These are phyloP conservation scores for Timandra comae DNA, from an alignment of 2,888 invertebrate genomes.

Conservation along the genomic window DNA sequence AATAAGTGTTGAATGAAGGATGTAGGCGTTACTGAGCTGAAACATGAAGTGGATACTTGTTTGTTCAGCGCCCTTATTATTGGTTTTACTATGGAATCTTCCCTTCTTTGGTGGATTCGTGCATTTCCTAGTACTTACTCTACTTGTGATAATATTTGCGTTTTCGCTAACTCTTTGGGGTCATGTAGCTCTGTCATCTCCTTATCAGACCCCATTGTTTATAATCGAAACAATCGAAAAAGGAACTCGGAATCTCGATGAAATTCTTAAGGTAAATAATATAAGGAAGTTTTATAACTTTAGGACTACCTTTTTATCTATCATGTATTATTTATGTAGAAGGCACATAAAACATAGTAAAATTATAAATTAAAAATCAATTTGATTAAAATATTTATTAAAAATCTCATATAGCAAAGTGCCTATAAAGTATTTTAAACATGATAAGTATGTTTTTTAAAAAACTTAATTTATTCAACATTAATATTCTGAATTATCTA, in stretches of 20 bases:
- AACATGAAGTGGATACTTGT: slow-evolving; percentile 51
- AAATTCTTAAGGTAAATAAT: slow-evolving; percentile 78
- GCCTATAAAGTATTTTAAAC: too few species aligned
- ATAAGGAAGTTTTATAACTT: too few species aligned
- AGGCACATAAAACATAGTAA: too few species aligned
- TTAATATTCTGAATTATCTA: too few species aligned
- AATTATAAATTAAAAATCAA: too few species aligned
- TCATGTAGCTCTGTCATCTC: slow-evolving; percentile 79
- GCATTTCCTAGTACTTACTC: slow-evolving; percentile 44
- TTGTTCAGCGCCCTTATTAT: slow-evolving; percentile 37
- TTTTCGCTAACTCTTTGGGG: slow-evolving; percentile 74
- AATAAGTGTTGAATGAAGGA: background rate
- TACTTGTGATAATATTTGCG: slow-evolving; percentile 40
- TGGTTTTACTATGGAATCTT: slow-evolving; percentile 50
- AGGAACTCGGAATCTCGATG: slow-evolving; percentile 77
- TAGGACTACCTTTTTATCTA: too few species aligned
- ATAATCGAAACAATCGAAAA: slow-evolving; percentile 77
- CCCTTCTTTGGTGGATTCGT: slow-evolving; percentile 47
- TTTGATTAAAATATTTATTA: too few species aligned
- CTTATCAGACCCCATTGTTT: slow-evolving; percentile 79
- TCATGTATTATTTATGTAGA: too few species aligned
- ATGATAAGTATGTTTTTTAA: too few species aligned
- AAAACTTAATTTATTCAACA: too few species aligned
- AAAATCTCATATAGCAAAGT: too few species aligned
- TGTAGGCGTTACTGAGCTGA: too few species aligned